Conservation (phyloP, 2,888 invertebrate genomes). For the Phengaris alcon region DNA sequence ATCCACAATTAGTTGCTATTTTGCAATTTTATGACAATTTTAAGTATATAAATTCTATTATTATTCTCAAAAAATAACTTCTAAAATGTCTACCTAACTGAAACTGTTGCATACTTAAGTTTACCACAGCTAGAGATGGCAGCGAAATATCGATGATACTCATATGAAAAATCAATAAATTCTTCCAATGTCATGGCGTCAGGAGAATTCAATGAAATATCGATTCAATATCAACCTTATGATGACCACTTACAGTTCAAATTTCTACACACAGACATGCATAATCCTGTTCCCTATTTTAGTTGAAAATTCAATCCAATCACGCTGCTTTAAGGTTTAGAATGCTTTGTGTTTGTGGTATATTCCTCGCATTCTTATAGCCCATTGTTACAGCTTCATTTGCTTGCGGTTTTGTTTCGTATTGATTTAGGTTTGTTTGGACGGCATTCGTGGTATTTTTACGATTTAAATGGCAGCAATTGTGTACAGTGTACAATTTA, state of each 20-base stretch:
- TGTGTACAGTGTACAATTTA: constrained; percentile 24
- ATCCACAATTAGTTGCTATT: neutral
- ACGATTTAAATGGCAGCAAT: constrained; percentile 58
- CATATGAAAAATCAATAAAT: constrained; percentile 26
- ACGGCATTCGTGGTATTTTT: constrained; percentile 70
- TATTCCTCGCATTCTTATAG: constrained; percentile 28
- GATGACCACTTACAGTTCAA: neutral
- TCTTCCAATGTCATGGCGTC: constrained; percentile 25
- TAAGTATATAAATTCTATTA: neutral
- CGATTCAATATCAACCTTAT: neutral
- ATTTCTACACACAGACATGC: neutral
- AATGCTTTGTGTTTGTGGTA: neutral
- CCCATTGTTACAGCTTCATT: constrained; percentile 77
- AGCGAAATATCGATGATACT: constrained; percentile 16
- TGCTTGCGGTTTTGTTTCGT: constrained; percentile 61
- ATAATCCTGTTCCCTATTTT: neutral
- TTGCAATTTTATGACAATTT: neutral
- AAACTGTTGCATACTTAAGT: constrained; percentile 11
- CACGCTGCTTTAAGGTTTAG: neutral
- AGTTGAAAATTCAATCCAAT: neutral
- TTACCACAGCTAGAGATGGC: constrained; percentile 12
- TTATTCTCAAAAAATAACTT: too few relatives aligned
- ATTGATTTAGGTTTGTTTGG: constrained; percentile 73
- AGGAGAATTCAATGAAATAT: neutral
- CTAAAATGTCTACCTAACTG: neutral